Percentiles rank a stretch among this genome's conserved stretches.
Conservation (phyloP, 1,140 invertebrate species). For the Saccostrea cuccullata region DNA sequence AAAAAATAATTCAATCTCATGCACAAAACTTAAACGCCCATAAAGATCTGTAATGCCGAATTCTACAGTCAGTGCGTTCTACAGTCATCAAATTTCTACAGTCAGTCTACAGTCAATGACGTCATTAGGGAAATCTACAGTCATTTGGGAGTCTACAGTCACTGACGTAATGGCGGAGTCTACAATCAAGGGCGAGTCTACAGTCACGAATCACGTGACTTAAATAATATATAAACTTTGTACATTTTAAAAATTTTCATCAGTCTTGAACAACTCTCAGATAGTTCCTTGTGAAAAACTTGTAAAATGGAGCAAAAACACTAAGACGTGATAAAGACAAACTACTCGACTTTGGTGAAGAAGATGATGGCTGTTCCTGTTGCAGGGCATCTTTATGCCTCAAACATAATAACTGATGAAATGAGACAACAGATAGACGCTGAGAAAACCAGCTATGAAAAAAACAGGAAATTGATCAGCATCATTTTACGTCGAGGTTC, state of each 20-base stretch:
- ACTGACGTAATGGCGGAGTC: neutral
- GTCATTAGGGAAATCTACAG: too few relatives aligned
- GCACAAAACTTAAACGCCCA: too few relatives aligned
- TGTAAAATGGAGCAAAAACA: slow-evolving; percentile 40
- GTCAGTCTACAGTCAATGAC: too few relatives aligned
- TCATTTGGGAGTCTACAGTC: too few relatives aligned
- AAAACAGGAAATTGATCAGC: slow-evolving; percentile 36
- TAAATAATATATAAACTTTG: slow-evolving; percentile 39
- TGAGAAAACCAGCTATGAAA: slow-evolving; percentile 31
- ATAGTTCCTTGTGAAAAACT: slow-evolving; percentile 19
- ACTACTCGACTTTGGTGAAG: slow-evolving; percentile 37
- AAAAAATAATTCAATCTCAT: too few relatives aligned
- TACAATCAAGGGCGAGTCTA: slow-evolving; percentile 27
- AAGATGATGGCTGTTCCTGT: slow-evolving; percentile 40
- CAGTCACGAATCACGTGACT: slow-evolving; percentile 35
- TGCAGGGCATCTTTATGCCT: slow-evolving; percentile 19
- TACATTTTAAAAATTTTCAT: slow-evolving; percentile 37
- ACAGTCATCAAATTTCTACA: too few relatives aligned
- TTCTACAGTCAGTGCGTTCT: too few relatives aligned
- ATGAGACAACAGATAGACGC: slow-evolving; percentile 33
- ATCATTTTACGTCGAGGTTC: slow-evolving; percentile 36
- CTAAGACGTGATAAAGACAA: slow-evolving; percentile 23
- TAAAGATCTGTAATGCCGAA: too few relatives aligned
- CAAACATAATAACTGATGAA: slow-evolving; percentile 33
- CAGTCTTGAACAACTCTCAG: slow-evolving; percentile 5